These are phyloP conservation scores for Lamellibrachia luymesi DNA, from an alignment of 1,140 invertebrate genomes.

Conservation along the genomic window DNA sequence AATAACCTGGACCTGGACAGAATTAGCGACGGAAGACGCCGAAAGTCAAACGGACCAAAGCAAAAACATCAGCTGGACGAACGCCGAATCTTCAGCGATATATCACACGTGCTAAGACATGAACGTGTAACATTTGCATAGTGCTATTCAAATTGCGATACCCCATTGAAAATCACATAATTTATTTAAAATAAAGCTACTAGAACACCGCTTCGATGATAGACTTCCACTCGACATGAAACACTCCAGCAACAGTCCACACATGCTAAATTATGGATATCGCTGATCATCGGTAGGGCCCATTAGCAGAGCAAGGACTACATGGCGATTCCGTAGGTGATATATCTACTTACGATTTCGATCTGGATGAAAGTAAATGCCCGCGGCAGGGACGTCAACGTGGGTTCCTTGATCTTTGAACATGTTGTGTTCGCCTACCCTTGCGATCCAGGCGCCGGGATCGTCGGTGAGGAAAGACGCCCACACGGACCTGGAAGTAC, in stretches of 20 bases:
- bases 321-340: not conserved
- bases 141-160: no score
- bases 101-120: no score
- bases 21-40: no score
- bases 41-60: no score
- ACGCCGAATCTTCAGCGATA: no score
- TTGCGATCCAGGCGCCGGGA: constrained; percentile 48
- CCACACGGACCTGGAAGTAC: constrained; percentile 25
- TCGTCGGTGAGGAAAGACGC: constrained; percentile 28
- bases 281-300: not conserved
- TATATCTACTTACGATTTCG: constrained; percentile 28
- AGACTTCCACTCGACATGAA: no score
- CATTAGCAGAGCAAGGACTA: not conserved
- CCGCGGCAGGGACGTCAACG: constrained; percentile 28
- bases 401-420: constrained; percentile 35
- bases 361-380: constrained; percentile 33
- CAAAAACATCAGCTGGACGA: no score
- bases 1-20: no score
- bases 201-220: no score
- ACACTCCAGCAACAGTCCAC: not conserved
- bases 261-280: not conserved
- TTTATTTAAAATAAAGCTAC: no score
- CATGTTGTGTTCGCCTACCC: constrained; percentile 62
- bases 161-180: no score
- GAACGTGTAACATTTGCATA: no score